Conservation (phyloP, 2,888 invertebrate species). For the Andrena bicolor region DNA sequence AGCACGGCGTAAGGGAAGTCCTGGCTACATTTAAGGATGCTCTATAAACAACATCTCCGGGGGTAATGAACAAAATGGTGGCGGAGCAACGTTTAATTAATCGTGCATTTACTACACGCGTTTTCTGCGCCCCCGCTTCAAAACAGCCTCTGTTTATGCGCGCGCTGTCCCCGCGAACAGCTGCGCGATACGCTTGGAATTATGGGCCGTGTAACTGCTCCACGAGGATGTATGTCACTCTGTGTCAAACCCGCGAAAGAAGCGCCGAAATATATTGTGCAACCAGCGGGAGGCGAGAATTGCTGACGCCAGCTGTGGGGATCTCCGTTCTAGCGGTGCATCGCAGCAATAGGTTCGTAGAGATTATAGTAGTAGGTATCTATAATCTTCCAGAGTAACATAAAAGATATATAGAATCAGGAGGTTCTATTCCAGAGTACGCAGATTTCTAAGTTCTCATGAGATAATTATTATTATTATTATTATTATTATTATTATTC, state of each 20-base stretch:
- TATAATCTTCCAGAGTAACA: too few species aligned
- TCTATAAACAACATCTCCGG: slow-evolving; percentile 50
- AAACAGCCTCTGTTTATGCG: slow-evolving; percentile 18
- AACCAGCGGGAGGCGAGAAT: background rate
- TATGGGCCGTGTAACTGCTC: background rate
- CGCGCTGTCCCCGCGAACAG: slow-evolving; percentile 15
- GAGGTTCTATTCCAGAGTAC: too few species aligned
- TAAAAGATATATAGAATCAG: too few species aligned
- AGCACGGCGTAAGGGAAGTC: slow-evolving; percentile 39
- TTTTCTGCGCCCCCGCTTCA: slow-evolving; percentile 3
- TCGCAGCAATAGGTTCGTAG: too few species aligned
- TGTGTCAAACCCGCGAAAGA: background rate
- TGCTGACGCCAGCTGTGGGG: background rate
- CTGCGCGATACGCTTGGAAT: slow-evolving; percentile 19
- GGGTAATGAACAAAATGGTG: slow-evolving; percentile 38
- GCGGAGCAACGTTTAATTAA: slow-evolving; percentile 50
- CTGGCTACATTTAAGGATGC: slow-evolving; percentile 62
- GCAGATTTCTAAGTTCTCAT: too few species aligned
- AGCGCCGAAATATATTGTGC: background rate
- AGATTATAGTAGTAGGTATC: too few species aligned
- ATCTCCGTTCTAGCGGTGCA: too few species aligned
- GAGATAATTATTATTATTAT: too few species aligned
- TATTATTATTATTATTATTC: too few species aligned
- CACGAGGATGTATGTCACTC: background rate
- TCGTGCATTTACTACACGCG: slow-evolving; percentile 38